Evolutionary conservation across 2,797 vertebrate species (phyloP).

Genomic region (Meriones psammophilus): DNA sequence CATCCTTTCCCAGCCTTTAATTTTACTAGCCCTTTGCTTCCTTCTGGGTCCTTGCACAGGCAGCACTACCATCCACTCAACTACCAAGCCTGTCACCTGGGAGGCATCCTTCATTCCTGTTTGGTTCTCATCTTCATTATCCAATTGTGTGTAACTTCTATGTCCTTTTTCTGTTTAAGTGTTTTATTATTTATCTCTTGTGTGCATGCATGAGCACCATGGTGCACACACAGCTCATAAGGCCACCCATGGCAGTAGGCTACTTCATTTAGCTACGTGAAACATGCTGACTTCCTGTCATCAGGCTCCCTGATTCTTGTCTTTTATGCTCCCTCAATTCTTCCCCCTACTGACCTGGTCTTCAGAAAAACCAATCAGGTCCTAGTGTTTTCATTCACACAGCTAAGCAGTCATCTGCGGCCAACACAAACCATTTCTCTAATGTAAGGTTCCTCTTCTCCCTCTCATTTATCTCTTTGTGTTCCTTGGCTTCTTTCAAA

Average conservation of each 20-base stretch:
- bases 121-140: too few species aligned
- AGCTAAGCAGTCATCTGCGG: neutral
- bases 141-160: neutral
- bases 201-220: neutral
- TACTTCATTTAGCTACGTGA: neutral
- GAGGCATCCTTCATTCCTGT: neutral
- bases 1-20: neutral
- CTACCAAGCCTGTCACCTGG: neutral
- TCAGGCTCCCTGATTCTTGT: neutral
- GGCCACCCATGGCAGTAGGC: neutral
- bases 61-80: neutral
- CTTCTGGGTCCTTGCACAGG: neutral
- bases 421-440: neutral
- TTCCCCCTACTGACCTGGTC: neutral
- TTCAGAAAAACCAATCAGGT: neutral
- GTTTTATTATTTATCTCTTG: neutral
- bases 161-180: neutral
- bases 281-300: neutral
- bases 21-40: neutral
- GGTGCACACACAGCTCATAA: neutral
- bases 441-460: neutral
- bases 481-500: conserved; percentile 30
- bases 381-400: neutral
- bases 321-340: neutral
- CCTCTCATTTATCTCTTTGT: neutral